Conservation (phyloP, 2,113 vertebrate genomes). For the Carassius carassius region DNA sequence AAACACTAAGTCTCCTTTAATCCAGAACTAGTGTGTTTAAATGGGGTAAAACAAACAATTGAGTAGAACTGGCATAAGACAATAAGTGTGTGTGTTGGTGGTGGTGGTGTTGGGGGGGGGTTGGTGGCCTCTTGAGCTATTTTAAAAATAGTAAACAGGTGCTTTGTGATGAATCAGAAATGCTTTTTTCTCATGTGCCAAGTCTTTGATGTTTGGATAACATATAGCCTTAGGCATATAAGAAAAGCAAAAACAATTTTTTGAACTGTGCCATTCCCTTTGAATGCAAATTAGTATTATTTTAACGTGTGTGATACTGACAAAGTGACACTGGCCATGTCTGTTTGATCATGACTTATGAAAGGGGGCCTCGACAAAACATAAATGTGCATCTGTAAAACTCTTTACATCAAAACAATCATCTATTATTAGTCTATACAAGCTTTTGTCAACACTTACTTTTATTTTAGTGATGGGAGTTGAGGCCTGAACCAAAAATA, state of each 20-base stretch:
- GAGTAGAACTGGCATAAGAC: background rate
- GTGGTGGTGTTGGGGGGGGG: background rate
- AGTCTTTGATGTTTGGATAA: constrained; percentile 24
- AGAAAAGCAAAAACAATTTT: background rate
- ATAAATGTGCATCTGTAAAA: background rate
- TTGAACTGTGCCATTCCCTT: background rate
- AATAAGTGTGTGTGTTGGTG: background rate
- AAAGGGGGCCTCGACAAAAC: constrained; percentile 18
- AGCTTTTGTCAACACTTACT: background rate
- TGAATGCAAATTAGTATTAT: background rate
- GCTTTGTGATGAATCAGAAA: constrained; percentile 26
- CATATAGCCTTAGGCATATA: background rate
- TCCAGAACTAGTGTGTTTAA: background rate
- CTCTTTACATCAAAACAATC: constrained; percentile 4
- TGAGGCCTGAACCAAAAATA: background rate
- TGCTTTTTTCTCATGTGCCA: background rate
- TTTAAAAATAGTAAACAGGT: constrained; percentile 19
- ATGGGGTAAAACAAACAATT: background rate
- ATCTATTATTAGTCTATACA: background rate
- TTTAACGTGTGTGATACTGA: background rate
- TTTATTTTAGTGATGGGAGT: background rate
- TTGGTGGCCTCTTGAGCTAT: background rate
- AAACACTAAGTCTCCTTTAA: background rate
- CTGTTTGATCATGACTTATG: background rate
- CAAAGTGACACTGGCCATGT: background rate